Percentiles rank a stretch among this genome's conserved stretches.
These are phyloP conservation scores for Actinostola sp. DNA, from an alignment of 92 coral and sea anemone species.

Conservation along the genomic window DNA sequence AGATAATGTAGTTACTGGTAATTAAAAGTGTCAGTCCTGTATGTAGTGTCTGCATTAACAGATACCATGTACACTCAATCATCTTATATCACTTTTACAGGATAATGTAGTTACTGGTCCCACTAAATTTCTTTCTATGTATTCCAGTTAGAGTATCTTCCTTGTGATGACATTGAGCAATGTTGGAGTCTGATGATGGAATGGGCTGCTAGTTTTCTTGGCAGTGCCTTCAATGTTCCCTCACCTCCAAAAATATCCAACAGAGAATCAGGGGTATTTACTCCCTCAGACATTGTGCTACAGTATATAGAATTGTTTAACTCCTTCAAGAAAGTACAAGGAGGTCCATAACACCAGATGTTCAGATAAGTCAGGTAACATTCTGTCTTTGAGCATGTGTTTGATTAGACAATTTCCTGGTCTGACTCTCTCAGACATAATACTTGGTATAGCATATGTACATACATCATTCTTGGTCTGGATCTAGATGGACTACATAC, in stretches of 20 bases:
- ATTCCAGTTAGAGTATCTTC: conserved; percentile 89
- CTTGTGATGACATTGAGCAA: conserved; percentile 85
- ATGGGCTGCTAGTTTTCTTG: conserved; percentile 83
- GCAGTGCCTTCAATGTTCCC: conserved; percentile 64
- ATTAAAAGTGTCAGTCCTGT: no score
- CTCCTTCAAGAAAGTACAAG: conserved; percentile 64
- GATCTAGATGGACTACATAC: no score
- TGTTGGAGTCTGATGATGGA: conserved; percentile 89
- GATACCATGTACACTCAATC: no score
- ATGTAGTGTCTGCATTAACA: no score
- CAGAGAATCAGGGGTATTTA: conserved; percentile 69
- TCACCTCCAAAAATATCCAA: conserved; percentile 72
- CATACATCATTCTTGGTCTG: no score
- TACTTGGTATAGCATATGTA: no score
- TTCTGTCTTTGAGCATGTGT: no score
- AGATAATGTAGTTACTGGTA: no score
- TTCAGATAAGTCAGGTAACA: no score
- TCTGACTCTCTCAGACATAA: no score
- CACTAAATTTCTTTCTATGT: not conserved
- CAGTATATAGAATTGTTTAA: conserved; percentile 89
- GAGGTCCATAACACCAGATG: conserved; percentile 8
- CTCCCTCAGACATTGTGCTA: conserved; percentile 77
- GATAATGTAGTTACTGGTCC: not conserved
- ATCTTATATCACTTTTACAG: no score
- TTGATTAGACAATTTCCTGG: no score